phyloP scores from a whole-genome alignment of 2,797 vertebrate species.

The Loriculus beryllinus region DNA sequence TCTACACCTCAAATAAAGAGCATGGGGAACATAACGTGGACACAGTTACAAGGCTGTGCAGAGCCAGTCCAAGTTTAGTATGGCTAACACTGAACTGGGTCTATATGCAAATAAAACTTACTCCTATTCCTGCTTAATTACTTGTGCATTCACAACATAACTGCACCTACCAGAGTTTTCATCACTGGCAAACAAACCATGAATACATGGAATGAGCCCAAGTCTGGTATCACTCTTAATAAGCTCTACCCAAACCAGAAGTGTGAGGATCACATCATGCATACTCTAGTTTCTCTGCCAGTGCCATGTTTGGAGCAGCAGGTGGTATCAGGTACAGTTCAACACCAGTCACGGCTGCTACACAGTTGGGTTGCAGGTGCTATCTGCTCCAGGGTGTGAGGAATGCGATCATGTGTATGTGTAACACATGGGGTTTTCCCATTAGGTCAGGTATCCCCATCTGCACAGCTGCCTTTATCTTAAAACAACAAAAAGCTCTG shows the following conservation, averaged over 20 bases:
- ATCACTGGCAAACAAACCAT: neutral
- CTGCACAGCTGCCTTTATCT: neutral
- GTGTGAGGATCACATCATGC: accelerated
- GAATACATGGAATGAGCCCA: neutral
- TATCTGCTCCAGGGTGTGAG: neutral
- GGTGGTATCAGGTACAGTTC: neutral
- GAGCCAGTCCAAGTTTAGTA: neutral
- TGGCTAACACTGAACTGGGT: neutral
- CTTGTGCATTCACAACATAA: neutral
- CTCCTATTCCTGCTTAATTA: neutral
- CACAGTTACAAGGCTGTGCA: neutral
- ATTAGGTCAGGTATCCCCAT: neutral
- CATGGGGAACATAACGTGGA: neutral
- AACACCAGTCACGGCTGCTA: neutral
- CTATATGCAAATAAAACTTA: neutral
- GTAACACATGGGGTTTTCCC: neutral
- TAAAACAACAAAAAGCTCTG: neutral
- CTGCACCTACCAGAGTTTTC: neutral
- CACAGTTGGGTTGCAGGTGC: neutral
- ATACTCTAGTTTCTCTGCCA: neutral
- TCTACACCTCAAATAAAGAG: neutral
- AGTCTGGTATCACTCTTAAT: neutral
- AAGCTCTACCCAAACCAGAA: neutral
- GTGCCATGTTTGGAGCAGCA: neutral
- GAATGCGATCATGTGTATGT: neutral